Evolutionary conservation across 2,113 vertebrate species (phyloP).

Genomic region (Rissa tridactyla): DNA sequence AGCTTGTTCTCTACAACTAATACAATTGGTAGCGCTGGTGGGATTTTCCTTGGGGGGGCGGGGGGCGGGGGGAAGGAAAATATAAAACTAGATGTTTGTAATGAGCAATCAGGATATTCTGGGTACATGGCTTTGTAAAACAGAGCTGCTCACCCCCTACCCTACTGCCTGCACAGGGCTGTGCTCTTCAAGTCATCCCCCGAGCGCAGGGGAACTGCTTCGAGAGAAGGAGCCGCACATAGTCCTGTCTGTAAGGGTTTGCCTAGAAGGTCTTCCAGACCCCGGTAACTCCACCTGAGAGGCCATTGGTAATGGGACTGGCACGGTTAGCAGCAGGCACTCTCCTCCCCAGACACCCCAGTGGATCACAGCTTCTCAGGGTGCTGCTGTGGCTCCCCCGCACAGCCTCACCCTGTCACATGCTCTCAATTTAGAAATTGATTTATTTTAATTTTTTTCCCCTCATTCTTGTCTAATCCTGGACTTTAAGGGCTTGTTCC

Average conservation of each 20-base stretch:
- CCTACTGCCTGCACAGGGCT: not conserved
- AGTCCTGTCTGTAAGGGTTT: not conserved
- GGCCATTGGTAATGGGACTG: fast-evolving
- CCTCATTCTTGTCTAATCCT: not conserved
- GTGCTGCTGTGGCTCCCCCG: not conserved
- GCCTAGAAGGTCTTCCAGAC: not conserved
- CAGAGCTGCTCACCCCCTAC: not conserved
- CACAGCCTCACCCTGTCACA: not conserved
- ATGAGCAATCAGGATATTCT: not conserved
- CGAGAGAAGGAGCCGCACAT: fast-evolving
- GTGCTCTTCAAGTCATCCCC: not conserved
- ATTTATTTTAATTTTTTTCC: not conserved
- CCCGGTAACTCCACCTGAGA: no score
- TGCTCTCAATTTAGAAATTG: not conserved
- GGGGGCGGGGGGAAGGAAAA: not conserved
- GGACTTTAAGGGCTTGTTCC: not conserved
- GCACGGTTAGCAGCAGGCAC: not conserved
- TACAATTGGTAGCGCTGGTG: not conserved
- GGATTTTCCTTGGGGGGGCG: not conserved
- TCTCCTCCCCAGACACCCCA: not conserved
- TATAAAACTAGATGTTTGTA: not conserved
- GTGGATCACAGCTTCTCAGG: not conserved
- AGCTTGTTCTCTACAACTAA: not conserved
- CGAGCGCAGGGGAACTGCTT: not conserved
- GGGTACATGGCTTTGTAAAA: not conserved